Base-by-base conservation (phyloP, 1,140 invertebrate species). In the Drosophila santomea region DNA sequence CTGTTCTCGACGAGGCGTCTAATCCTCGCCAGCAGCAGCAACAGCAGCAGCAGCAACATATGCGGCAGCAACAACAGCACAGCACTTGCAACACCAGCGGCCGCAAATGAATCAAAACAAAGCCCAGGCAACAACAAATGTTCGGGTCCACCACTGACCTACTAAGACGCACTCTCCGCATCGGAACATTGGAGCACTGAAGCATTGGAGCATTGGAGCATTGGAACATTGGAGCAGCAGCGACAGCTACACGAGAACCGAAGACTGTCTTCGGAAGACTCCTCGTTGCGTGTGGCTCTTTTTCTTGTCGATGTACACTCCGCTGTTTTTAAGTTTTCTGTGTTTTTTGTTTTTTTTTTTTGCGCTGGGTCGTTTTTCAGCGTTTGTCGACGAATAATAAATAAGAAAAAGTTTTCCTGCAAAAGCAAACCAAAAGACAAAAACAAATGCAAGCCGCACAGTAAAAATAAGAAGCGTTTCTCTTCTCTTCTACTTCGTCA, bases 331-430 rank as follows among this genome's bases (percentile, higher is more conserved):
- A 55, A 68, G 41, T 58, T 38, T 50, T 75, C 71, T 25, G 5
- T 14, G 12, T 56, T 63, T 68, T 54, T 56, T 63, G 63, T 54
- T 45, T 50, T 44, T 59, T 57, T 15, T 68, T 63, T 45, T 74
- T 66, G 48, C 56, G 61, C 56, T 67, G 59, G 75, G 51, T 90
- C 69, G 68, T 90, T 88, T 88, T 86, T 86, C 79, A 88, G 78
- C 74, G 83, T 79, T 88, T 88, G 74, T 79, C 56, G 80, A 80
- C 78, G 81, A 90, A 90, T 90, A 90, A 90, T 90, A 90, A 90
- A 90, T 90, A 90, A 90, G 85, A 90, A 90, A 90, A 90, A 90
- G 86, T 90, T 86, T 90, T 90, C 73, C 86, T 90, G 86, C 74
- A 89, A 74, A 79, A 68, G 79, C 72, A 80, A 81, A 75, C 64